Evolutionary conservation across 1,140 invertebrate genomes (phyloP).

Genomic region (Panulirus ornatus): DNA sequence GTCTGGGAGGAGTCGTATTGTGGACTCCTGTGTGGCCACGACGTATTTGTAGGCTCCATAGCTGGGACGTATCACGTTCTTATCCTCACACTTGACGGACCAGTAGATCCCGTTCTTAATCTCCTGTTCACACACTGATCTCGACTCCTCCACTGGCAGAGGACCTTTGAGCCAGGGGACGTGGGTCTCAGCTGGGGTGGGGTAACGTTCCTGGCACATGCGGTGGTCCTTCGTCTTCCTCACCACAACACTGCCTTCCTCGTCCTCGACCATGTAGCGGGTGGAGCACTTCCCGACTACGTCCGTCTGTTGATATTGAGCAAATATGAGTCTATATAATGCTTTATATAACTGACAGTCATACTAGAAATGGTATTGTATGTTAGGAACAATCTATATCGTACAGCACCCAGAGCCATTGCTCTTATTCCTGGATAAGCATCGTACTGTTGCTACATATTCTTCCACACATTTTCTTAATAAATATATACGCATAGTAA

Average conservation of each 20-base stretch:
- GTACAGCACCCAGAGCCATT: too few species aligned
- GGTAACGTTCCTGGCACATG: slow-evolving; percentile 49
- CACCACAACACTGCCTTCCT: slow-evolving; percentile 35
- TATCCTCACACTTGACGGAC: slow-evolving; percentile 52
- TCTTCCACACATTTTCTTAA: too few species aligned
- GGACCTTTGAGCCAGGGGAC: slow-evolving; percentile 55
- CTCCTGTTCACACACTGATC: slow-evolving; percentile 56
- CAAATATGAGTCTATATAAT: background rate
- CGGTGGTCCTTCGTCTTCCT: slow-evolving; percentile 65
- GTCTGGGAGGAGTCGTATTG: slow-evolving; percentile 31
- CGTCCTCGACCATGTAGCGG: slow-evolving; percentile 37
- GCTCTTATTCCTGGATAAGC: too few species aligned
- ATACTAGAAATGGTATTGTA: too few species aligned
- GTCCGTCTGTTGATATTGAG: slow-evolving; percentile 51
- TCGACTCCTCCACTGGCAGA: slow-evolving; percentile 56
- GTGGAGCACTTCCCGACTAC: slow-evolving; percentile 67
- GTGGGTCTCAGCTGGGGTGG: slow-evolving; percentile 29
- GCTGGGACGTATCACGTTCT: slow-evolving; percentile 52
- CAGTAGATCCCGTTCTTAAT: slow-evolving; percentile 43
- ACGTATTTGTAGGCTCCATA: slow-evolving; percentile 62
- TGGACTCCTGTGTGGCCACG: slow-evolving; percentile 56
- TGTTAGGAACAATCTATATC: too few species aligned
- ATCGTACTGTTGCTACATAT: too few species aligned
- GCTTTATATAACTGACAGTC: too few species aligned
- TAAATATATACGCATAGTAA: too few species aligned